Base-by-base conservation (phyloP, 2,888 invertebrate genomes). In the Megastigmus dorsalis region DNA sequence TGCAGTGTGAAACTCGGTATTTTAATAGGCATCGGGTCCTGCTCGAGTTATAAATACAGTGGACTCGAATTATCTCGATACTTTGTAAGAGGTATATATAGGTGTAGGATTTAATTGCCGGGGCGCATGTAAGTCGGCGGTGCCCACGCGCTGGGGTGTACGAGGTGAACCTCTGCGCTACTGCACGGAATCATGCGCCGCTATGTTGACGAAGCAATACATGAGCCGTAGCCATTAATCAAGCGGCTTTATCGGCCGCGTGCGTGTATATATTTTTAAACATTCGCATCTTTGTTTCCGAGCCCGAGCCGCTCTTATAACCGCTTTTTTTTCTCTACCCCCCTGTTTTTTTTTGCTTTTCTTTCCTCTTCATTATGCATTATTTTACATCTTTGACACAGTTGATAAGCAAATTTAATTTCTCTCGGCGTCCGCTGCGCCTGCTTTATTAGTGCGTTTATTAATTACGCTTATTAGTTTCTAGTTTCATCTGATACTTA, bases 11-110 rank as follows among this genome's bases (percentile, higher is more conserved):
- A 38, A 33, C 5, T 28, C 15, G 18, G 15, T 36, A 45, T 23
- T 55, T 57, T 45, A 67, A 67, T 57, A 18, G 20, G 23, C 45
- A 68, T 18, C 28, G 54, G 23, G 4, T 9, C 18, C n/a, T 10
- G 13, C 2, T 10, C 6, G 5, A 50, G n/a, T 9, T n/a, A n/a
- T n/a, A n/a, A n/a, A n/a, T n/a, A n/a, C n/a, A n/a, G n/a, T n/a
- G n/a, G n/a, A 18, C 20, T 54, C 13, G n/a, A 72, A 72, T 72
- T 59, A 72, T 52, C 66, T 59, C 66, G 72, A 66, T 72, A 66
- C 72, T 43, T 13, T 50, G 30, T 9, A 38, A 59, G 5, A 5
- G 28, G 38, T 45, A 50, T 33, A 28, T 45, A 50, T 33, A 48
- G 10, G 43, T n/a, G 38, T 55, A 59, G 50, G n/a, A 57, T 72